Percentiles rank a stretch among this genome's conserved stretches.
These are phyloP conservation scores for Paraplagusia blochii DNA, from an alignment of 2,113 vertebrate species.

Conservation along the genomic window DNA sequence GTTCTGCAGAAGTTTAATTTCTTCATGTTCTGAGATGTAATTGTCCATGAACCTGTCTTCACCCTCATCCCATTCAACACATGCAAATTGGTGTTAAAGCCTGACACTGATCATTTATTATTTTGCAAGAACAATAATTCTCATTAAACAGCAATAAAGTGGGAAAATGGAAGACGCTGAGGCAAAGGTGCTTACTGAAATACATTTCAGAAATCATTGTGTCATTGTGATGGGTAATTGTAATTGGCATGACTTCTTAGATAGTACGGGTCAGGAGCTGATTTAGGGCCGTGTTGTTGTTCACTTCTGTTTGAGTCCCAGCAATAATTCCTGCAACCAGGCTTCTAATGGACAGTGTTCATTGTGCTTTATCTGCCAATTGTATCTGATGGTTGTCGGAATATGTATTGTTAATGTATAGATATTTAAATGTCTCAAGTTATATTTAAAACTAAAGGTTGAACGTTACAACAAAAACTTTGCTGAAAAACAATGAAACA, in stretches of 20 bases:
- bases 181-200: neutral
- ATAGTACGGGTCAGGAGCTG: too few relatives aligned
- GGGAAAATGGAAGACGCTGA: neutral
- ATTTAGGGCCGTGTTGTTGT: too few relatives aligned
- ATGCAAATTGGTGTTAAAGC: constrained; percentile 5
- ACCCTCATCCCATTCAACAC: neutral
- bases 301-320: too few relatives aligned
- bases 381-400: too few relatives aligned
- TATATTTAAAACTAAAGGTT: too few relatives aligned
- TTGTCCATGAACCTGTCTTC: neutral
- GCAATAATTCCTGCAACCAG: too few relatives aligned
- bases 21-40: neutral
- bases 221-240: neutral
- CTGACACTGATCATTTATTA: neutral
- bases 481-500: too few relatives aligned
- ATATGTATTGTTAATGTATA: too few relatives aligned
- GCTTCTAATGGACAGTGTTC: too few relatives aligned
- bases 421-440: too few relatives aligned
- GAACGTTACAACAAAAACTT: too few relatives aligned
- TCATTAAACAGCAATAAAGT: neutral
- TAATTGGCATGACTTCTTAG: neutral
- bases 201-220: neutral
- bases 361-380: too few relatives aligned
- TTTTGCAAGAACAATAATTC: neutral
- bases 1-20: constrained; percentile 1